Evolutionary conservation across 2,888 invertebrate species (phyloP), one percentile per base, ranked within the genome.

Genomic region (Meliscaeva auricollis): DNA sequence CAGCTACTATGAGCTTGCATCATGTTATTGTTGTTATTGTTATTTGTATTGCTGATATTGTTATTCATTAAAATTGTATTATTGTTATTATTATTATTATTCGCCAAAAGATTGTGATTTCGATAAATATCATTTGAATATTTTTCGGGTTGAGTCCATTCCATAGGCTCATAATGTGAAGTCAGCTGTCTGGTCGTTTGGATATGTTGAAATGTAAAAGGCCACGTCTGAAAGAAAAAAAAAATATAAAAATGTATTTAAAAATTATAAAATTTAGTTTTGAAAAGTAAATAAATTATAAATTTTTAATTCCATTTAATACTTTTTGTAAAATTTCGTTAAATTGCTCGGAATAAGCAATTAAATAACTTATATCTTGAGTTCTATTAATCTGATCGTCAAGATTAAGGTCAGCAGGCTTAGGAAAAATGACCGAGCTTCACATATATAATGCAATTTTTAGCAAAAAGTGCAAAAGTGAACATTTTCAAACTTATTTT

Each of bases 201-300:
- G 26, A 88, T 88, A 68, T 95, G 94, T 91, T 96, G 96, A 90
- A 96, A 96, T 77, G 95, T 95, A 89, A 96, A 96, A 0, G 96
- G 96, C 96, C 96, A 96, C n/a, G 96, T 96, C 96, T 96, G 94
- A 30, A 94, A 94, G 83, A 69, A 83, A 83, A 88, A 87, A 87
- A 82, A 48, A n/a, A 62, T 69, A 69, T 4, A 26, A 26, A 26
- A 26, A 3, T 26, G 2, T 26, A 4, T 26, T 26, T n/a, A n/a
- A n/a, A n/a, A n/a, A n/a, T n/a, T n/a, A n/a, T n/a, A n/a, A n/a
- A n/a, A n/a, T 26, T 26, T 26, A 26, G 26, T 26, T 26, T 26
- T 26, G 26, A 26, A 2, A 26, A 26, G 2, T 26, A 26, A 26
- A 26, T 26, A 26, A 2, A 26, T 26, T n/a, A n/a, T n/a, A n/a